Conservation (phyloP, 2,797 vertebrate species). For the Thalassophryne amazonica region DNA sequence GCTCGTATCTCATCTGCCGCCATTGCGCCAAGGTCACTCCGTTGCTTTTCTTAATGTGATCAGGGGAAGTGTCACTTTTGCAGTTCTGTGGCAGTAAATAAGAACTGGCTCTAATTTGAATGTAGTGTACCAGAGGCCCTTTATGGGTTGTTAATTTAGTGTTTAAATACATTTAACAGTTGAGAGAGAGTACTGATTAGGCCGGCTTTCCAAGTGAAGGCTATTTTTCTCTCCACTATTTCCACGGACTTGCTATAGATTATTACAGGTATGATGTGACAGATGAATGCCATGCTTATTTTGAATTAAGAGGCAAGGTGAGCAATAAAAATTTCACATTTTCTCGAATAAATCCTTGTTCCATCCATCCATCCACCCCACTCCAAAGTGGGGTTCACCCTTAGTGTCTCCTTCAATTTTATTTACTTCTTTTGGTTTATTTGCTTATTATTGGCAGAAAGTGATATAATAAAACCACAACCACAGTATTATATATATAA, state of each 20-base stretch:
- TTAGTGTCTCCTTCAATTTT: too few relatives aligned
- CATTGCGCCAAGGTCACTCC: constrained; percentile 76
- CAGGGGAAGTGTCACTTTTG: constrained; percentile 81
- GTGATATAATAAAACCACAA: too few relatives aligned
- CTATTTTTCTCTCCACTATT: constrained; percentile 60
- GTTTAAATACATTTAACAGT: constrained; percentile 82
- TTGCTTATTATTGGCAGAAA: too few relatives aligned
- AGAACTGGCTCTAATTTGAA: constrained; percentile 77
- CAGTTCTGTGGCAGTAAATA: constrained; percentile 79
- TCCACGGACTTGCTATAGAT: constrained; percentile 55
- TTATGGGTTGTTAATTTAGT: constrained; percentile 82
- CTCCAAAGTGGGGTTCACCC: too few relatives aligned
- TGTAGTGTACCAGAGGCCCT: constrained; percentile 77
- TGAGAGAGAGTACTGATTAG: constrained; percentile 77
- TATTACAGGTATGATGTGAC: constrained; percentile 69
- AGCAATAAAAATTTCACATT: constrained; percentile 30
- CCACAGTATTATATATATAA: too few relatives aligned
- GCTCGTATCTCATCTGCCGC: constrained; percentile 71
- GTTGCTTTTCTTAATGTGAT: constrained; percentile 77
- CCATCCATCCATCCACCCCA: too few relatives aligned
- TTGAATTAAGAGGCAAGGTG: constrained; percentile 46
- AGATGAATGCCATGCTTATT: constrained; percentile 49
- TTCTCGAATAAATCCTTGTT: constrained; percentile 27
- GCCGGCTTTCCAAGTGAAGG: constrained; percentile 51
- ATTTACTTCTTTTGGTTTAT: too few relatives aligned